These are phyloP conservation scores for Cremastinae sp. DNA, from an alignment of 2,888 invertebrate species.

Conservation along the genomic window DNA sequence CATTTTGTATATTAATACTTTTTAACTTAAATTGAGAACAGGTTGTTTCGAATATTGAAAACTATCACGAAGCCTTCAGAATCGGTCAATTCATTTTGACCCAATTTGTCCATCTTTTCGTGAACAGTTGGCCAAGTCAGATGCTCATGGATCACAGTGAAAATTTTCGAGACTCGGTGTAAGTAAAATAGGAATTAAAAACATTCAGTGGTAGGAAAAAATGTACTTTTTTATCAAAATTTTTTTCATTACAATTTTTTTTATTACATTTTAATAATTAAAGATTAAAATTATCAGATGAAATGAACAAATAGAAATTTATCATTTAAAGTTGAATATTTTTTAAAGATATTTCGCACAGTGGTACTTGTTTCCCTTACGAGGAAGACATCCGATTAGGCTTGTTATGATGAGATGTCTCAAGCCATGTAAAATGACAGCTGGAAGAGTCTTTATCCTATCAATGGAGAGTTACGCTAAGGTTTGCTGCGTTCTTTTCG, in stretches of 20 bases:
- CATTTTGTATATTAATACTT: neutral
- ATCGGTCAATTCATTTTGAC: constrained; percentile 47
- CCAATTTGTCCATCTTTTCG: constrained; percentile 62
- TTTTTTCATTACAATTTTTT: neutral
- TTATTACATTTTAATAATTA: neutral
- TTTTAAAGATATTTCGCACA: constrained; percentile 57
- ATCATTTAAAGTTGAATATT: neutral
- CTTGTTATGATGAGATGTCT: constrained; percentile 57
- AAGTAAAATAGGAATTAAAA: neutral
- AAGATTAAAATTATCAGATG: no score
- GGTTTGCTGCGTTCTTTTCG: constrained; percentile 27
- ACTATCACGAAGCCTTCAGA: constrained; percentile 44
- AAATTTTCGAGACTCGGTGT: constrained; percentile 52
- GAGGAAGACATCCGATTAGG: constrained; percentile 43
- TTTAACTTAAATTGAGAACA: neutral
- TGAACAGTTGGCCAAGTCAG: constrained; percentile 60
- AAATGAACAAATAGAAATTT: no score
- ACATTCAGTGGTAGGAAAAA: neutral
- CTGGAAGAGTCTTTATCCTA: constrained; percentile 55
- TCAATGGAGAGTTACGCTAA: constrained; percentile 58
- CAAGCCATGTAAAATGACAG: constrained; percentile 54
- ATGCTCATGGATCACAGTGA: constrained; percentile 57
- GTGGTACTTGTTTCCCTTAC: constrained; percentile 55
- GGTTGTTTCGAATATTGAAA: constrained; percentile 53
- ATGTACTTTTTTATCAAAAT: neutral